These are phyloP conservation scores for Ptychodera flava DNA, from an alignment of 35 echinoderm and acorn worm genomes.

Conservation along the genomic window DNA sequence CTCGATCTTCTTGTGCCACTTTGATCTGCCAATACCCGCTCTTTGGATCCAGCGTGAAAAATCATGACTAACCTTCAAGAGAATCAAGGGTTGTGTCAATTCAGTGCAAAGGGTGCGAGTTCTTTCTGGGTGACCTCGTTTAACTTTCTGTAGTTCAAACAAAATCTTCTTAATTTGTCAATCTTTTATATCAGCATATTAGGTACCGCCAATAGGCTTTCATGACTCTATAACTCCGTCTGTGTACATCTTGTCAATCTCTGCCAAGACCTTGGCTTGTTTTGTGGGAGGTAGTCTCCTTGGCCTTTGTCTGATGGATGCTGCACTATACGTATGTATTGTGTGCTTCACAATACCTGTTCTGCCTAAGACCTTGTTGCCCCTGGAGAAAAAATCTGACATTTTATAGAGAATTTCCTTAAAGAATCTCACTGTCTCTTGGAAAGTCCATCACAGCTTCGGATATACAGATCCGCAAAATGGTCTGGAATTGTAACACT, in stretches of 20 bases:
- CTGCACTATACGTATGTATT: slow-evolving; percentile 5
- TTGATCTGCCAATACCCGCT: slow-evolving; percentile 27
- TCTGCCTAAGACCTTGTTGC: slow-evolving; percentile 12
- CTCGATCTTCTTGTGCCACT: slow-evolving; percentile 17
- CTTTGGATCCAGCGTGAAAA: slow-evolving; percentile 28
- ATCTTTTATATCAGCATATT: slow-evolving; percentile 48
- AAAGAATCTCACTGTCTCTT: not conserved
- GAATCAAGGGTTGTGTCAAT: slow-evolving; percentile 30
- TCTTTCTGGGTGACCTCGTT: slow-evolving; percentile 30
- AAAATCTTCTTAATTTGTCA: slow-evolving; percentile 28
- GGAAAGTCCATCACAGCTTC: not conserved
- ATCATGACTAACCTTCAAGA: slow-evolving; percentile 26
- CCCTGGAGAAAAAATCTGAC: slow-evolving; percentile 28
- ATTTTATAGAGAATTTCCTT: not conserved
- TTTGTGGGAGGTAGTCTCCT: slow-evolving; percentile 2
- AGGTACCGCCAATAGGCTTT: slow-evolving; percentile 51
- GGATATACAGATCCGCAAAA: slow-evolving; percentile 3
- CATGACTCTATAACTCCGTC: slow-evolving; percentile 35
- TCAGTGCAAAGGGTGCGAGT: slow-evolving; percentile 25
- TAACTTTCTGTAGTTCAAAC: slow-evolving; percentile 43
- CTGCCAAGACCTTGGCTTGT: slow-evolving; percentile 5
- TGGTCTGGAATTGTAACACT: not conserved
- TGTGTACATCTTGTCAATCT: slow-evolving; percentile 39
- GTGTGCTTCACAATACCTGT: slow-evolving; percentile 16
- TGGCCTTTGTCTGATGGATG: slow-evolving; percentile 9